Evolutionary conservation across 2,888 invertebrate genomes (phyloP), one percentile per base, ranked within the genome.

Genomic region (Pheosia tremula): DNA sequence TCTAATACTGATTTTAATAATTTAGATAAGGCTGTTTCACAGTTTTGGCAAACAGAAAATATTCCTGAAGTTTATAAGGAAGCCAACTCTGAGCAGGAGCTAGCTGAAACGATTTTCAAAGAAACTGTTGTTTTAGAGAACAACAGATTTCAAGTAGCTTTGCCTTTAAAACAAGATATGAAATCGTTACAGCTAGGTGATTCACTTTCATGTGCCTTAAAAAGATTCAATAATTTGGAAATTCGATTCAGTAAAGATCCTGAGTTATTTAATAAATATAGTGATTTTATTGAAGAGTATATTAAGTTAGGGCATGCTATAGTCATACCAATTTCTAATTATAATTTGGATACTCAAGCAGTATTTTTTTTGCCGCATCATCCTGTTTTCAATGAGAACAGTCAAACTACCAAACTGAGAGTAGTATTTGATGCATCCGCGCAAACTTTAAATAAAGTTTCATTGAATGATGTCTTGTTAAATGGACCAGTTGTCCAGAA

Each of bases 401-500:
- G 54, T n/a, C 3, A 10, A 4, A 55, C 54, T 39, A 55, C 54
- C 39, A 37, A 37, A 9, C 10, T 55, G 10, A 9, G 39, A 2
- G 39, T 37, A 11, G 54, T 55, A 10, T 55, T 55, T 55, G 54
- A 55, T 55, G 54, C 39, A 8, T 37, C 37, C 54, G 61, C 61
- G 64, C 57, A 60, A 55, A 61, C 61, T 9, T 63, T 56, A 24
- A 57, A 52, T 24, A 60, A 58, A 43, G 24, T 62, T 43, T 60
- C 58, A 47, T 55, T 67, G 41, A 70, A 70, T 65, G 61, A 68
- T 49, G 43, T 70, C n/a, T 50, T 65, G 13, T 37, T 71, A 47
- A 71, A 71, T 65, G 68, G 68, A 8, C 65, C 62, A 4, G 59
- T 61, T 45, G 67, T 71, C 3, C 67, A 71, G 53, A 63, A 49